phyloP scores from a whole-genome alignment of 2,888 invertebrate species.

The Eupeodes luniger region DNA sequence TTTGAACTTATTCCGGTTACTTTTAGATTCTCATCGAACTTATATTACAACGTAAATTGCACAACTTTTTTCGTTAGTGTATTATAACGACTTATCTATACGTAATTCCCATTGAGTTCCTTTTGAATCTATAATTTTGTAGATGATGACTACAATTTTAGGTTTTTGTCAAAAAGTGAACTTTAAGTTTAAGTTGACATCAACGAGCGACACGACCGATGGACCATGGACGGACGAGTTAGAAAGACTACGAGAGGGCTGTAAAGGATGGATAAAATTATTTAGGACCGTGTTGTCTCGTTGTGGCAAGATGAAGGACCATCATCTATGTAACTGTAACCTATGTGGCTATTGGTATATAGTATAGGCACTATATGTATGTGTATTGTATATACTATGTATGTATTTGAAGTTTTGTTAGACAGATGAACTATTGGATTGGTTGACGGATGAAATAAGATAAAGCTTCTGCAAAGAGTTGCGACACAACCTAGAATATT shows the following conservation, averaged over 20 bases:
- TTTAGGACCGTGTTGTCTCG: slow-evolving; percentile 28
- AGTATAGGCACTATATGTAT: not conserved
- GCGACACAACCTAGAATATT: slow-evolving; percentile 32
- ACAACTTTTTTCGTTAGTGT: slow-evolving; percentile 8
- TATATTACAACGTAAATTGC: not conserved
- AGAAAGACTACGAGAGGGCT: not conserved
- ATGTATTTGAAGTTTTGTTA: slow-evolving; percentile 16
- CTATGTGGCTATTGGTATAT: not conserved
- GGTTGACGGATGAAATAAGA: slow-evolving; percentile 71
- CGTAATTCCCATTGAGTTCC: not conserved
- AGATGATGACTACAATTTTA: slow-evolving; percentile 49
- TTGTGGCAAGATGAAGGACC: slow-evolving; percentile 48
- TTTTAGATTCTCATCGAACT: too few species aligned
- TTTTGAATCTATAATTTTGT: slow-evolving; percentile 34
- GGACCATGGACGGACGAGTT: not conserved
- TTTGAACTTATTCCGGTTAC: too few species aligned
- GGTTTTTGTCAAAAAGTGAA: slow-evolving; percentile 56
- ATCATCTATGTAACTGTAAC: not conserved
- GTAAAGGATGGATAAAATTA: slow-evolving; percentile 44
- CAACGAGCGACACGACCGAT: not conserved
- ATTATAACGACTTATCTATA: not conserved
- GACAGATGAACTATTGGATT: slow-evolving; percentile 63
- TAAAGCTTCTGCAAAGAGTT: slow-evolving; percentile 65
- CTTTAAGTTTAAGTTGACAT: slow-evolving; percentile 70
- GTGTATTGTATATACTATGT: too few species aligned